Base-by-base conservation (phyloP, 2,888 invertebrate genomes). In the Yponomeuta cagnagella region DNA sequence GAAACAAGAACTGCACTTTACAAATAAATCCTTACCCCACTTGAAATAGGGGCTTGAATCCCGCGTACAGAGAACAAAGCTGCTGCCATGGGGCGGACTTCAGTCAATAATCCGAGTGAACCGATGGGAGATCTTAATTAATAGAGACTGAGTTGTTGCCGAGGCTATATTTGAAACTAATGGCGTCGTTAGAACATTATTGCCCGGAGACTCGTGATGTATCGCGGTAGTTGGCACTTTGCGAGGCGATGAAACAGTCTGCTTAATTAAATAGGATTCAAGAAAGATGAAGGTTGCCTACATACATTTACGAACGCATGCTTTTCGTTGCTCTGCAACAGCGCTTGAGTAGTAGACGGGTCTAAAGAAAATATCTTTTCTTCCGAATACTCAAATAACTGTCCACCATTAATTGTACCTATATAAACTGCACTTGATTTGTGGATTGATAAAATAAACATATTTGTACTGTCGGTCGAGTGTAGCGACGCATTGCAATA, bases 81-180 rank as follows among this genome's bases (percentile, higher is more conserved):
- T 58, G 52, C 15, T 58, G 15, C 52, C 43, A 43, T 8, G 15
- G 15, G 3, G 15, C 15, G 52, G 52, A 58, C 52, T 58, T 58
- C 52, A 58, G 52, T 58, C 52, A 58, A 58, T 58, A 58, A 58
- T 58, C 52, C 52, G 15, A 58, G 52, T 15, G 52, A 58, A 58
- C 52, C 52, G 52, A 58, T 58, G 52, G 52, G 52, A 58, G 52
- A 58, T 58, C 52, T 58, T 58, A 58, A 58, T 58, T 58, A 58
- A 58, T 58, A 58, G 52, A 15, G 52, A 58, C 15, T 58, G 52
- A 58, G 52, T 58, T 58, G 52, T 58, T 58, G 52, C 52, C 52
- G 52, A 58, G 52, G 52, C 52, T 58, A 58, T 58, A 58, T 58
- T 58, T 58, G 52, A 58, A 58, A 58, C 52, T 58, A 58, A 58